Percentiles rank a stretch among this genome's conserved stretches.
Conservation (phyloP, 2,888 invertebrate genomes). For the Amphiduros pacificus region DNA sequence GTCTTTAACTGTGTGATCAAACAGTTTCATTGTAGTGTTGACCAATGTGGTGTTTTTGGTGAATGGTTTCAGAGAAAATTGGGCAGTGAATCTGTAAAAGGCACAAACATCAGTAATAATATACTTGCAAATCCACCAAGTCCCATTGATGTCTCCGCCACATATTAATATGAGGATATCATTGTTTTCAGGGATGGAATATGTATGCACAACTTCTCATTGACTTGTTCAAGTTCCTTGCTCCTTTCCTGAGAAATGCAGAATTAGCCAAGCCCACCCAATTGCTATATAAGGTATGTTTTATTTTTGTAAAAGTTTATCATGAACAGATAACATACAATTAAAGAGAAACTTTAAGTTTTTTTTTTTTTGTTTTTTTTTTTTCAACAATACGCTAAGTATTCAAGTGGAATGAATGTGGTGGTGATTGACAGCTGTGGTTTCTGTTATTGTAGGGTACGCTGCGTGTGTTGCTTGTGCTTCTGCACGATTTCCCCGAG, state of each 20-base stretch:
- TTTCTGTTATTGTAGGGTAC: slow-evolving; percentile 65
- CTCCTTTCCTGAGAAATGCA: slow-evolving; percentile 95
- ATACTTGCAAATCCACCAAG: too few species aligned
- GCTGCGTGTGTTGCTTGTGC: slow-evolving; percentile 86
- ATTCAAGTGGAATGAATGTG: too few species aligned
- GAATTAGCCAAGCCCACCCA: slow-evolving; percentile 93
- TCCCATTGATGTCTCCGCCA: too few species aligned
- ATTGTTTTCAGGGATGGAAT: slow-evolving; percentile 81
- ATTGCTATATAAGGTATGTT: slow-evolving; percentile 85
- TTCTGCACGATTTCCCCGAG: slow-evolving; percentile 98
- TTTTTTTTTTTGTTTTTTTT: too few species aligned
- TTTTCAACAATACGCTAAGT: too few species aligned
- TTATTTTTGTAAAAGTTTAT: background rate
- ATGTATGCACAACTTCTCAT: slow-evolving; percentile 95
- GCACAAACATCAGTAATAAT: too few species aligned
- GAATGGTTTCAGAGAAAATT: too few species aligned
- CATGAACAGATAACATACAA: background rate
- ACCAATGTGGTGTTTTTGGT: too few species aligned
- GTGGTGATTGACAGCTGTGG: background rate
- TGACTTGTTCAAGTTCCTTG: slow-evolving; percentile 93
- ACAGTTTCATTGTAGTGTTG: too few species aligned
- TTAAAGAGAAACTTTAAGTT: background rate
- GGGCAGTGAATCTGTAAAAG: too few species aligned
- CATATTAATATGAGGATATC: too few species aligned
- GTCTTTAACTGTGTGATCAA: too few species aligned